phyloP scores from a whole-genome alignment of 2,113 vertebrate species.

The Cyprinus carpio region DNA sequence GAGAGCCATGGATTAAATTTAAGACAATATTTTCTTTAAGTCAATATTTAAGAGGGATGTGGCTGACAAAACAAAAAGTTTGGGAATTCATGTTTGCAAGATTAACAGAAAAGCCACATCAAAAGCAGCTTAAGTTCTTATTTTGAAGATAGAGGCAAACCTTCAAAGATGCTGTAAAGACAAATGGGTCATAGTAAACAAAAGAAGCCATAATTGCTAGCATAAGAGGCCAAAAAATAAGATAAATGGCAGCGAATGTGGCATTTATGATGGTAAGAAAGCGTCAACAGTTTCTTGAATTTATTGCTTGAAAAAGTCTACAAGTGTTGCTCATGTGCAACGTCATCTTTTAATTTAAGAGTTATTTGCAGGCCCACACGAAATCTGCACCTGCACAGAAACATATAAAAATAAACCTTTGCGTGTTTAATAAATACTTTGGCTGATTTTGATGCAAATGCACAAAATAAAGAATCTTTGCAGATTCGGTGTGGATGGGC shows the following conservation, averaged over 20 bases:
- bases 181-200: neutral
- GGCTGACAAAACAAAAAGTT: too few relatives aligned
- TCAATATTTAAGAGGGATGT: too few relatives aligned
- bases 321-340: neutral
- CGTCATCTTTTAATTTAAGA: too few relatives aligned
- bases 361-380: neutral
- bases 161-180: constrained; percentile 14
- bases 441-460: neutral
- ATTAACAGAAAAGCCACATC: neutral
- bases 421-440: neutral
- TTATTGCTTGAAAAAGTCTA: neutral
- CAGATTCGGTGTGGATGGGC: neutral
- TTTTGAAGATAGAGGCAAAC: neutral
- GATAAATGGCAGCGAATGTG: neutral
- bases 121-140: neutral
- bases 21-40: too few relatives aligned
- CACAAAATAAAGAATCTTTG: neutral
- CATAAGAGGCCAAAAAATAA: neutral
- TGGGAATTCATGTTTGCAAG: neutral
- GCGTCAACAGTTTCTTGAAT: neutral
- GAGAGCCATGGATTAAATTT: too few relatives aligned
- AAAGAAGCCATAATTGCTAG: neutral
- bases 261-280: neutral
- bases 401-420: neutral
- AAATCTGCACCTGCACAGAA: neutral